Evolutionary conservation across 1,140 invertebrate species (phyloP), one percentile per base, ranked within the genome.

Genomic region (Drosophila sproati): DNA sequence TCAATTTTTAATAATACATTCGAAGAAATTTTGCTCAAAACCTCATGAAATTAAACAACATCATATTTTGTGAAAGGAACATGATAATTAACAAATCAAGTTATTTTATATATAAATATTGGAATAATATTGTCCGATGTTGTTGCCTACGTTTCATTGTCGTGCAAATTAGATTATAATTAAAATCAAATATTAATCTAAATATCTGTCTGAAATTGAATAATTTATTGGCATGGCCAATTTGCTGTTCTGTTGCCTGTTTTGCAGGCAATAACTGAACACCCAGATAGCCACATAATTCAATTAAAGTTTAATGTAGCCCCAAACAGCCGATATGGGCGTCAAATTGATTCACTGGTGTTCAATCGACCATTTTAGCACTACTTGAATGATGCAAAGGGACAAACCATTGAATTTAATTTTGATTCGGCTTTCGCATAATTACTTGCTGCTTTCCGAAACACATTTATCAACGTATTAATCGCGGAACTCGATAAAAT

Each of bases 221-320:
- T 28, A 47, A 47, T 60, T 60, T 20, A 47, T 34, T 47, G 43
- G n/a, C 29, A n/a, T 64, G 3, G 7, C 7, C 7, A 56, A 12
- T 55, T 48, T 56, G 29, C 12, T 48, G 48, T 37, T n/a, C 43
- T 35, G 47, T 37, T 39, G 28, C n/a, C 20, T 7, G 37, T 29
- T 57, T 55, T 35, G 34, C 28, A 39, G 6, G 20, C 69, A 81
- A 72, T 77, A 80, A 80, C 41, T 64, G 64, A 52, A 59, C 41
- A 64, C 47, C 48, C 68, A 80, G 70, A 64, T 56, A 48, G 50
- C 28, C 74, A 66, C 55, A 70, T 77, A 71, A 82, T 87, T 87
- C 48, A 87, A 87, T 87, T 77, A 82, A 82, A 87, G 70, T 69
- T 73, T 75, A 77, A 82, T 82, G 76, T 72, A 73, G 68, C 51